These are phyloP conservation scores for Anthonomus grandis DNA, from an alignment of 1,140 invertebrate genomes.

Conservation along the genomic window DNA sequence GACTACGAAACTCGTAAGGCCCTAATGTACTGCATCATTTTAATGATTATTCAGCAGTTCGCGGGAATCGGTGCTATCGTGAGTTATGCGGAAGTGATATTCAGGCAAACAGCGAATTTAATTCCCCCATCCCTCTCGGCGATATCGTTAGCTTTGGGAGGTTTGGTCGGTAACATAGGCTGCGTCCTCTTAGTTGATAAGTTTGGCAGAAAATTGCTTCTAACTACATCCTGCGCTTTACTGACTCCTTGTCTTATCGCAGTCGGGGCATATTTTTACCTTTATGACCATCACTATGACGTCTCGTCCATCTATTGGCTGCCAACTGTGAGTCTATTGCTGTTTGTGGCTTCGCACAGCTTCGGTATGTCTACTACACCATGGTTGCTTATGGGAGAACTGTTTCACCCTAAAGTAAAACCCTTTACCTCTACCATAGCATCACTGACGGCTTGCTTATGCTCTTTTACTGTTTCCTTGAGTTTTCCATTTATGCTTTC, in stretches of 20 bases:
- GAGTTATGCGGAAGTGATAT: constrained; percentile 74
- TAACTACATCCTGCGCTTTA: constrained; percentile 65
- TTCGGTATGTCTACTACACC: constrained; percentile 73
- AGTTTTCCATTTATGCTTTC: constrained; percentile 61
- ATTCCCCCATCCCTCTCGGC: constrained; percentile 48
- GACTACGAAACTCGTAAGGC: constrained; percentile 58
- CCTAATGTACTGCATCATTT: constrained; percentile 63
- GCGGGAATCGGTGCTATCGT: constrained; percentile 78
- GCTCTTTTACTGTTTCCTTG: constrained; percentile 75
- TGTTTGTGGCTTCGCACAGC: constrained; percentile 32
- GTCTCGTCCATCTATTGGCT: constrained; percentile 29
- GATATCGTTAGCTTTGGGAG: constrained; percentile 55
- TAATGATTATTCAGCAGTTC: constrained; percentile 71
- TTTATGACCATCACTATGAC: constrained; percentile 8
- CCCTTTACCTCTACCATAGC: constrained; percentile 68
- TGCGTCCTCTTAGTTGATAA: constrained; percentile 21
- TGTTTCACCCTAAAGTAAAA: constrained; percentile 73
- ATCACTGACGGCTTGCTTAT: constrained; percentile 69
- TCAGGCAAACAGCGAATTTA: constrained; percentile 56
- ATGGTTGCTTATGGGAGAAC: constrained; percentile 78
- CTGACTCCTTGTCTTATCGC: constrained; percentile 50
- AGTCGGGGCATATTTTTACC: constrained; percentile 26
- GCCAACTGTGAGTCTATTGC: constrained; percentile 28
- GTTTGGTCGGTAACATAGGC: constrained; percentile 1
- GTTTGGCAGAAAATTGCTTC: constrained; percentile 66